phyloP scores from a whole-genome alignment of 2,888 invertebrate genomes.

The Nesidiocoris tenuis region DNA sequence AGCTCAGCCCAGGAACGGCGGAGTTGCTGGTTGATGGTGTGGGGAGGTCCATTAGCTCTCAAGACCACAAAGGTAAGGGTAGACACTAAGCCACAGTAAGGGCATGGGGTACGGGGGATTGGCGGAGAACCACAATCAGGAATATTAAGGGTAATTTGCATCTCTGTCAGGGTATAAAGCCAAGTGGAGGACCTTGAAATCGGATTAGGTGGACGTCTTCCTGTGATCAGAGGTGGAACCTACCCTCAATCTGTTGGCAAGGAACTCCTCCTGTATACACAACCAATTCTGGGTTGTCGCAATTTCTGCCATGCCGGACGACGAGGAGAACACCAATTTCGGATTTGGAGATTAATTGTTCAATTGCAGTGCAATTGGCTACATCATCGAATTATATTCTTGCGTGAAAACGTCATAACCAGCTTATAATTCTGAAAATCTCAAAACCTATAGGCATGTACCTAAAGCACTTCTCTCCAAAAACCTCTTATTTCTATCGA shows the following conservation, averaged over 20 bases:
- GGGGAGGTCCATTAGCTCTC: constrained; percentile 19
- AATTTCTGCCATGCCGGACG: too few relatives aligned
- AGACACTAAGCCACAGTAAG: not conserved
- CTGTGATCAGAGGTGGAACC: constrained; percentile 24
- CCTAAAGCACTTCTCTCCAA: too few relatives aligned
- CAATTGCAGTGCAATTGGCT: too few relatives aligned
- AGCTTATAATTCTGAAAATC: too few relatives aligned
- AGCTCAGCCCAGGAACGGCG: not conserved
- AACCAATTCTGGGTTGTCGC: not conserved
- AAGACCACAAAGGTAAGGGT: constrained; percentile 23
- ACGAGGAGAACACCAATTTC: too few relatives aligned
- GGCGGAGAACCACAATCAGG: constrained; percentile 15
- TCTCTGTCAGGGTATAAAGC: constrained; percentile 3
- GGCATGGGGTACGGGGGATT: not conserved
- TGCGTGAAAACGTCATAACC: too few relatives aligned
- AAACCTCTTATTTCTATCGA: too few relatives aligned
- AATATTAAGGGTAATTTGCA: constrained; percentile 31
- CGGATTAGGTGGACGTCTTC: not conserved
- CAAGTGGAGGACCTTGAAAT: constrained; percentile 4
- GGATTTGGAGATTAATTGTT: too few relatives aligned
- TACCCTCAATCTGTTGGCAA: not conserved
- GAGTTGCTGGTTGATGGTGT: not conserved
- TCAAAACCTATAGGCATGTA: too few relatives aligned
- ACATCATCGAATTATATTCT: too few relatives aligned
- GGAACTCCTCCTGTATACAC: not conserved